Conservation (phyloP, 2,888 invertebrate species). For the Zygogramma bicolorata region DNA sequence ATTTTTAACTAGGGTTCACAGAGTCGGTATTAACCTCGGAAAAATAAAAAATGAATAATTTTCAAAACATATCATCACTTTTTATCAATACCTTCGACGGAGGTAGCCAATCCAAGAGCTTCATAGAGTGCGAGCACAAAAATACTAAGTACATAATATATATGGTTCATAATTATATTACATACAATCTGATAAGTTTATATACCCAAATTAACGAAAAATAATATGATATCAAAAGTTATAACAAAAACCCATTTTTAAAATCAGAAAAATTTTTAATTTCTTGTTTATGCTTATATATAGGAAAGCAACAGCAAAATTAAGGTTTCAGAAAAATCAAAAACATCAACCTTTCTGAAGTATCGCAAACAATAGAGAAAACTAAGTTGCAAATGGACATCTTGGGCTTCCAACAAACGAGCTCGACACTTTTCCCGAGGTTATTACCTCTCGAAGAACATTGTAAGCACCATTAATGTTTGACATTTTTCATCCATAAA, state of each 20-base stretch:
- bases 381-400: too few species aligned
- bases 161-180: too few species aligned
- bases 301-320: not conserved
- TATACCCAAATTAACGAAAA: too few species aligned
- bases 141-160: too few species aligned
- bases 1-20: constrained; percentile 44
- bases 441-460: constrained; percentile 29
- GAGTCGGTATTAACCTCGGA: constrained; percentile 2
- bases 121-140: too few species aligned
- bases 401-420: too few species aligned
- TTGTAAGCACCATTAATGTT: constrained; percentile 64
- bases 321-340: not conserved
- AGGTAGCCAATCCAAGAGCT: too few species aligned
- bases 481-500: constrained; percentile 58
- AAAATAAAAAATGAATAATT: not conserved
- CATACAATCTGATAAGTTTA: too few species aligned
- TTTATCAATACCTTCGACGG: too few species aligned
- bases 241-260: too few species aligned
- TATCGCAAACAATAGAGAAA: not conserved
- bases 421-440: not conserved
- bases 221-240: too few species aligned
- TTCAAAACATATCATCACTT: too few species aligned
- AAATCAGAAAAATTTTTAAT: not conserved
- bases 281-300: not conserved
- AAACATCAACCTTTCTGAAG: not conserved